Evolutionary conservation across 2,113 vertebrate species (phyloP).

Genomic region (Pseudopodoces humilis): DNA sequence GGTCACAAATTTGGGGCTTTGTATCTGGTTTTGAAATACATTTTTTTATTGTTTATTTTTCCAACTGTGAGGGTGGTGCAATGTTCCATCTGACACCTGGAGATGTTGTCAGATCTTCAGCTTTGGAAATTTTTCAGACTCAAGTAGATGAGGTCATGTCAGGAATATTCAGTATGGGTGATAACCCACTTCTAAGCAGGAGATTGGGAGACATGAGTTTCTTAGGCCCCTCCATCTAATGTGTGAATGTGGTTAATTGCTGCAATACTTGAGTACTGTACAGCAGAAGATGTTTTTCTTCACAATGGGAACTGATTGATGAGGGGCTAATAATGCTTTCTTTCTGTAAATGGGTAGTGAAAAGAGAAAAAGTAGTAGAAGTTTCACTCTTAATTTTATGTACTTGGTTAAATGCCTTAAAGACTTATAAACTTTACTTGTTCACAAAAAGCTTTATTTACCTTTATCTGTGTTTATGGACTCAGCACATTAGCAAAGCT

Average conservation of each 20-base stretch:
- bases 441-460: neutral
- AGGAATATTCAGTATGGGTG: neutral
- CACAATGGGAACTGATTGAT: neutral
- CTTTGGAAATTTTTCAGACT: neutral
- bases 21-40: rapidly evolving
- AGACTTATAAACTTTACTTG: neutral
- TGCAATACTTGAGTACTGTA: neutral
- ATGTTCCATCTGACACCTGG: neutral
- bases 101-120: neutral
- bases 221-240: neutral
- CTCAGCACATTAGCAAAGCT: neutral
- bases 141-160: neutral
- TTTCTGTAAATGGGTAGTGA: neutral
- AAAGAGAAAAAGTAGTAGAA: neutral
- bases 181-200: neutral
- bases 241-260: neutral
- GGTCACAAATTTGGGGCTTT: neutral
- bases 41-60: neutral
- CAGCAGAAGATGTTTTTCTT: neutral
- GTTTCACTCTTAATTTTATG: neutral
- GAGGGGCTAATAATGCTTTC: neutral
- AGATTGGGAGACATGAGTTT: neutral
- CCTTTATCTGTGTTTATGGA: neutral
- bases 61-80: neutral
- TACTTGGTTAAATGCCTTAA: neutral